phyloP scores from a whole-genome alignment of 2,797 vertebrate species.

The Crocidura indochinensis region DNA sequence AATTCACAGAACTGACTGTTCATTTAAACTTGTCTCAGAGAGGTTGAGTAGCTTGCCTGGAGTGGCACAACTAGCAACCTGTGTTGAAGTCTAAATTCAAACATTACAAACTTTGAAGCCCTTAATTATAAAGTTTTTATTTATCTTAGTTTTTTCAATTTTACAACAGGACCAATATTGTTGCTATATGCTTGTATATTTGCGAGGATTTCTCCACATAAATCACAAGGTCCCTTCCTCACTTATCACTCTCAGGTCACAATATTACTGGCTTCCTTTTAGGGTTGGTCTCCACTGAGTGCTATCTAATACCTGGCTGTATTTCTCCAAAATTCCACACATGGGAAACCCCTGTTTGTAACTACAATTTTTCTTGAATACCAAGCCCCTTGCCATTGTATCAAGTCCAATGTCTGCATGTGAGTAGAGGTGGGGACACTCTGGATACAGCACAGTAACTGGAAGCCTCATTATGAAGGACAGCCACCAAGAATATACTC shows the following conservation, averaged over 20 bases:
- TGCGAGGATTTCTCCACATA: too few relatives aligned
- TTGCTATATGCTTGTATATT: too few relatives aligned
- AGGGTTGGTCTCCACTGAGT: too few relatives aligned
- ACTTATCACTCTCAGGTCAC: too few relatives aligned
- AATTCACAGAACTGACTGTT: conserved; percentile 49
- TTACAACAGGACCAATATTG: too few relatives aligned
- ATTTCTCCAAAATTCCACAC: not conserved
- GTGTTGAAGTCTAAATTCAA: not conserved
- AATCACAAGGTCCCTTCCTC: too few relatives aligned
- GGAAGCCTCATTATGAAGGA: not conserved
- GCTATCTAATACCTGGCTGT: too few relatives aligned
- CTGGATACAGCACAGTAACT: not conserved
- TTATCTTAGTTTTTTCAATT: too few relatives aligned
- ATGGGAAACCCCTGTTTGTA: conserved; percentile 35
- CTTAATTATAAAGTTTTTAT: not conserved
- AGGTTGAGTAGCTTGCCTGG: conserved; percentile 29
- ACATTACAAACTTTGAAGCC: not conserved
- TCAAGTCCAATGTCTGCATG: not conserved
- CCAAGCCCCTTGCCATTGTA: conserved; percentile 4
- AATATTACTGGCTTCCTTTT: too few relatives aligned
- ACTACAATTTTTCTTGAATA: conserved; percentile 39
- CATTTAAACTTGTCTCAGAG: conserved; percentile 21
- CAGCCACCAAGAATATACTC: not conserved
- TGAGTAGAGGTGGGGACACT: not conserved
- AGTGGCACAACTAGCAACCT: not conserved